These are phyloP conservation scores for Anhinga anhinga DNA, from an alignment of 2,113 vertebrate species.

Conservation along the genomic window DNA sequence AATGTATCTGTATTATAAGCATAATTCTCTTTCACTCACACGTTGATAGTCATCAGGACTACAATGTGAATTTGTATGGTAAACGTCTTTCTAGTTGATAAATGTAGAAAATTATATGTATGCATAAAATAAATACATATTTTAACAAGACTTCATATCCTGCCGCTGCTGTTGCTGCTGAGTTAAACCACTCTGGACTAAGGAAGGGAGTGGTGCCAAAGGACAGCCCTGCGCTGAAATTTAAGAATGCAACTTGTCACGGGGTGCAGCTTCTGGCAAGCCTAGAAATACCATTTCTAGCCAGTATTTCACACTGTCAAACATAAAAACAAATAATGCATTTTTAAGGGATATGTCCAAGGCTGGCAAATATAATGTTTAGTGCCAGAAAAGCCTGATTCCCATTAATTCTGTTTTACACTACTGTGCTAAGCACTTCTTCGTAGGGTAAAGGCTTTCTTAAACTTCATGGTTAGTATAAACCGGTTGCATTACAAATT, in stretches of 20 bases:
- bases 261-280: neutral
- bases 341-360: neutral
- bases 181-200: neutral
- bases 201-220: neutral
- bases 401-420: neutral
- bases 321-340: neutral
- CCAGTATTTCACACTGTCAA: neutral
- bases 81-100: neutral
- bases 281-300: neutral
- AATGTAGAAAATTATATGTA: neutral
- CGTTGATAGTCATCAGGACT: neutral
- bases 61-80: neutral
- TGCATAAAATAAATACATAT: neutral
- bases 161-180: neutral
- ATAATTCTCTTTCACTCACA: neutral
- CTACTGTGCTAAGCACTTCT: neutral
- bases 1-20: neutral
- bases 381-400: neutral
- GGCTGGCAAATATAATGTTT: neutral
- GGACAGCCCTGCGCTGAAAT: neutral
- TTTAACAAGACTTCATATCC: neutral
- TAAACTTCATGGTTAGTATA: neutral
- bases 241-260: neutral
- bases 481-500: neutral
- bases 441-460: neutral